Evolutionary conservation across 2,113 vertebrate species (phyloP).

Genomic region (Onychorhynchus coronatus): DNA sequence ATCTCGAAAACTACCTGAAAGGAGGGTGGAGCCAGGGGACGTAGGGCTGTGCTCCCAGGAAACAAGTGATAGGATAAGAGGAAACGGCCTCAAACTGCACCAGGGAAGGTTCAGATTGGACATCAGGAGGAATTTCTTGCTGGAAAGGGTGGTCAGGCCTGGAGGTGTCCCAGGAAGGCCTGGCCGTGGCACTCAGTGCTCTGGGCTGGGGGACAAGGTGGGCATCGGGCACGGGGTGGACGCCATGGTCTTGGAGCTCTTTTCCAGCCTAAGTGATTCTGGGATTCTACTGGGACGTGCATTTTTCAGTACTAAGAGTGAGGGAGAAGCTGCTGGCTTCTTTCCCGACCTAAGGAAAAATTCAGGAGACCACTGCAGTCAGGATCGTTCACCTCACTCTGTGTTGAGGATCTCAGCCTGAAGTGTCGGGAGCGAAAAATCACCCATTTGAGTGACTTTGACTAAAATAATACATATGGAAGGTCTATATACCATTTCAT

Average conservation of each 20-base stretch:
- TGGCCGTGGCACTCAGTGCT: neutral
- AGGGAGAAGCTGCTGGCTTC: neutral
- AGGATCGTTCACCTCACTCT: neutral
- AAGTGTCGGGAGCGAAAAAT: fast-evolving
- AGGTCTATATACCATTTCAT: neutral
- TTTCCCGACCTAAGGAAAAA: neutral
- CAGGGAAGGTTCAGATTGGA: neutral
- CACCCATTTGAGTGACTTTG: neutral
- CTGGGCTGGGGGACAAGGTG: neutral
- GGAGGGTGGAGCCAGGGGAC: fast-evolving
- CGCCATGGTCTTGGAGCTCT: neutral
- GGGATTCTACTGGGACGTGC: neutral
- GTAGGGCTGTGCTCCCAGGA: neutral
- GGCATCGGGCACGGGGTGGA: neutral
- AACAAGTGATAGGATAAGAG: fast-evolving
- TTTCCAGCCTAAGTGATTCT: neutral
- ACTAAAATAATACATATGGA: neutral
- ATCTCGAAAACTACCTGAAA: neutral
- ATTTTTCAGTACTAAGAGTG: neutral
- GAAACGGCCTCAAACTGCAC: fast-evolving
- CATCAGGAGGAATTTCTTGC: neutral
- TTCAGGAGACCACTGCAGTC: neutral
- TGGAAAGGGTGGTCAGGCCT: neutral
- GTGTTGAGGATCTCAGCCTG: neutral
- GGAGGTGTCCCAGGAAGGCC: neutral